phyloP scores from a whole-genome alignment of 2,113 vertebrate genomes.

The Corvus hawaiiensis region DNA sequence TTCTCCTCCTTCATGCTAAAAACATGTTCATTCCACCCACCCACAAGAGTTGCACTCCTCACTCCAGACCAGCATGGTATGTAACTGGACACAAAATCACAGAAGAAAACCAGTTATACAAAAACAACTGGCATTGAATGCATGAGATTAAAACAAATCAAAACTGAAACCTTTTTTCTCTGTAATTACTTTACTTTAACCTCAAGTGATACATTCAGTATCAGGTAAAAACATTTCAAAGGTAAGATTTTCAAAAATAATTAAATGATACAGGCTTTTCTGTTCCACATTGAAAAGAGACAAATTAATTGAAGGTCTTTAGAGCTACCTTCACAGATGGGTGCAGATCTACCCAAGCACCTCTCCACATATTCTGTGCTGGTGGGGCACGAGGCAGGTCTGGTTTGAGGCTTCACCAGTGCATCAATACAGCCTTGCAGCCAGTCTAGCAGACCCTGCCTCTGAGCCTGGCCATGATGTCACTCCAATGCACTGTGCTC shows the following conservation, averaged over 20 bases:
- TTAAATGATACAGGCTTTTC: background rate
- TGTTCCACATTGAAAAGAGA: background rate
- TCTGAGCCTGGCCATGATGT: background rate
- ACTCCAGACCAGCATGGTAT: background rate
- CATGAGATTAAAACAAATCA: background rate
- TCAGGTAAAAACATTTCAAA: background rate
- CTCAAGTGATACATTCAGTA: background rate
- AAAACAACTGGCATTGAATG: background rate
- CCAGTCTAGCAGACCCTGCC: rapidly evolving
- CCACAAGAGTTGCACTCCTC: background rate
- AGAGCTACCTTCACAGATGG: background rate
- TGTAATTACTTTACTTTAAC: background rate
- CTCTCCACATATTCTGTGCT: background rate
- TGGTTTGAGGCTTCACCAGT: background rate
- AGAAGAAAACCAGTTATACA: background rate
- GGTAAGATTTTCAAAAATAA: background rate
- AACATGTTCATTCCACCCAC: background rate
- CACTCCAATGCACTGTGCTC: background rate
- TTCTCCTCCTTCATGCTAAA: background rate
- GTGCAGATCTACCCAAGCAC: background rate
- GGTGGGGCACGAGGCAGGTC: background rate
- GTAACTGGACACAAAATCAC: background rate
- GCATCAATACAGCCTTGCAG: background rate
- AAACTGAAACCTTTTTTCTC: background rate
- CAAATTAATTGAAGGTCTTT: background rate